Percentiles rank a stretch among this genome's conserved stretches.
phyloP scores from a whole-genome alignment of 2,113 vertebrate genomes.

The Mohoua ochrocephala region DNA sequence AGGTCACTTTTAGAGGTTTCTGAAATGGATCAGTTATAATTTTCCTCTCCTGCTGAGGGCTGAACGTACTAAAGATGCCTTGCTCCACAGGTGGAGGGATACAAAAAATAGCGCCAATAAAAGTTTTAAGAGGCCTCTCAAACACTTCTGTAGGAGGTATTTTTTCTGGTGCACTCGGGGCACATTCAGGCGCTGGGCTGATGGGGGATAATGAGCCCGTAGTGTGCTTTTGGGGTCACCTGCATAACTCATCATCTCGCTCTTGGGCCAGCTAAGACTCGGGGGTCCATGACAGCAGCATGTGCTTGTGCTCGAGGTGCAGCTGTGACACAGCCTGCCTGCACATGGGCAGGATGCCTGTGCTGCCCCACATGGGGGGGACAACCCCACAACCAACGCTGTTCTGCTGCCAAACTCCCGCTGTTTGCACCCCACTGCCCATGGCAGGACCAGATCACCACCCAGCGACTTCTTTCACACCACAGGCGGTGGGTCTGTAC shows the following conservation, averaged over 20 bases:
- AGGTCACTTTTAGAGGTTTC: conserved; percentile 55
- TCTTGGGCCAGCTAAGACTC: background rate
- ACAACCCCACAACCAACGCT: background rate
- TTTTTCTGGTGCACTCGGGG: background rate
- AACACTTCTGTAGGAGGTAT: conserved; percentile 14
- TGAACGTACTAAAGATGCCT: conserved; percentile 11
- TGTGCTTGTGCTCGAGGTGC: background rate
- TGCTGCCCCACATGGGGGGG: fast-evolving
- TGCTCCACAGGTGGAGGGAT: conserved; percentile 38
- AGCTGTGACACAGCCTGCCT: background rate
- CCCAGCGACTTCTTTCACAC: fast-evolving
- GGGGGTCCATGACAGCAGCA: background rate
- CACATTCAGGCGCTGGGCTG: background rate
- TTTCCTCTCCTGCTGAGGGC: conserved; percentile 40
- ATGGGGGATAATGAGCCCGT: background rate
- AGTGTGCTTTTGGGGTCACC: background rate
- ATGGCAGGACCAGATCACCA: background rate
- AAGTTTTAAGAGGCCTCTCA: conserved; percentile 37
- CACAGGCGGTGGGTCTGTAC: fast-evolving
- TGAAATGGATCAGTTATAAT: conserved; percentile 52
- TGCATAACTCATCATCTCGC: background rate
- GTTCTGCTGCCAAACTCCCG: background rate
- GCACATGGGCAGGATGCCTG: fast-evolving
- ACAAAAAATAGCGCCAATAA: conserved; percentile 54
- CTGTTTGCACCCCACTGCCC: background rate